Evolutionary conservation across 2,113 vertebrate genomes (phyloP).

Genomic region (Delphinapterus leucas): DNA sequence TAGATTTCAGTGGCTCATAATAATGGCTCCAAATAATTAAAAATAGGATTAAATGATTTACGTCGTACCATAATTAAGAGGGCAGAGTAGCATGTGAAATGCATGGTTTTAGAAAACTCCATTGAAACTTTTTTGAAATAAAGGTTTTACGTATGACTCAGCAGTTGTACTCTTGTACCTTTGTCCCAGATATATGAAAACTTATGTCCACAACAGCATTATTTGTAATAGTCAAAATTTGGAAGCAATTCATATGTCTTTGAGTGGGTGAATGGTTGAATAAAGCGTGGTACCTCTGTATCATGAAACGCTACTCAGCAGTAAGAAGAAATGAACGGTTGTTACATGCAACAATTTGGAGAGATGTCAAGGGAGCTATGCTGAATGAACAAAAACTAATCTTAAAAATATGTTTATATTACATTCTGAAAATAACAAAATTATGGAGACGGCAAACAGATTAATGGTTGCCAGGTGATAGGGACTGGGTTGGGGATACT

Average conservation of each 20-base stretch:
- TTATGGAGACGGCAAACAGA: neutral
- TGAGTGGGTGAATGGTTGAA: neutral
- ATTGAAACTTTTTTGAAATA: neutral
- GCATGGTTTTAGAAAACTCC: neutral
- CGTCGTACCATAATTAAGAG: neutral
- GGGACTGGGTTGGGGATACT: rapidly evolving
- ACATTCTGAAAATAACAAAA: constrained; percentile 1
- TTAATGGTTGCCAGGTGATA: neutral
- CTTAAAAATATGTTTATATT: neutral
- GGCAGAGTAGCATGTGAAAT: neutral
- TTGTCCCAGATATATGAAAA: neutral
- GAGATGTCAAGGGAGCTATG: neutral
- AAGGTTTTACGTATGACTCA: neutral
- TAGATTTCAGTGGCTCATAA: neutral
- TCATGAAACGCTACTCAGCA: neutral
- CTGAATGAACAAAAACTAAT: neutral
- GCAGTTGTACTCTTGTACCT: neutral
- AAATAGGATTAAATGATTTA: neutral
- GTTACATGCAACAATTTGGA: neutral
- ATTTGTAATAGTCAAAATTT: neutral
- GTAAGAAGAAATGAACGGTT: neutral
- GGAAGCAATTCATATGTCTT: neutral
- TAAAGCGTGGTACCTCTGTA: neutral
- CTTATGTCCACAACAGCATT: neutral
- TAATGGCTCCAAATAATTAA: neutral